Evolutionary conservation across 2,888 invertebrate genomes (phyloP).

Genomic region (Andrena bucephala): DNA sequence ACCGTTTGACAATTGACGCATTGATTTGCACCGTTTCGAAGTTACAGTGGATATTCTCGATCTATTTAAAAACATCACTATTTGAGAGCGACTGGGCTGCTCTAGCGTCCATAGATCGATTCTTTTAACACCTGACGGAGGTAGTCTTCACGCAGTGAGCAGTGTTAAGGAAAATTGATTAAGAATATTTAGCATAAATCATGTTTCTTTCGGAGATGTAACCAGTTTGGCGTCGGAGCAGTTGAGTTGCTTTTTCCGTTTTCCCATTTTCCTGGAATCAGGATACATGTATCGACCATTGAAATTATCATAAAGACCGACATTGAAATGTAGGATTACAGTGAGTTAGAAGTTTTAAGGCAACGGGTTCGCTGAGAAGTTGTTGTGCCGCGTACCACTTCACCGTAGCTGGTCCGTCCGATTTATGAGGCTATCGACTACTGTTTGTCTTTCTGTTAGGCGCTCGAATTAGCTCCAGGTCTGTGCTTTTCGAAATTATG

Average conservation of each 20-base stretch:
- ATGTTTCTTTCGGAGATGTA: background rate
- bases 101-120: background rate
- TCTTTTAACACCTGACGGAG: too few species aligned
- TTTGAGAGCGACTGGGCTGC: background rate
- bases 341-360: background rate
- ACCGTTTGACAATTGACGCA: conserved; percentile 28
- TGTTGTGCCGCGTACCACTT: too few species aligned
- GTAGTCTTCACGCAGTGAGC: background rate
- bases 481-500: background rate
- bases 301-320: background rate
- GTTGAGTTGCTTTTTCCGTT: conserved; percentile 4
- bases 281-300: background rate
- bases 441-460: conserved; percentile 1
- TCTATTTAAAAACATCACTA: background rate
- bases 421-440: conserved; percentile 15
- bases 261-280: background rate
- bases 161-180: background rate
- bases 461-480: background rate
- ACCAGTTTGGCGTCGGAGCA: conserved; percentile 4
- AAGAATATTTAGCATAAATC: background rate
- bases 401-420: background rate
- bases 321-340: background rate
- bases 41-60: background rate
- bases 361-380: background rate
- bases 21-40: conserved; percentile 36